Evolutionary conservation across 2,888 invertebrate genomes (phyloP), one percentile per base, ranked within the genome.

Genomic region (Diplolepis rosae): DNA sequence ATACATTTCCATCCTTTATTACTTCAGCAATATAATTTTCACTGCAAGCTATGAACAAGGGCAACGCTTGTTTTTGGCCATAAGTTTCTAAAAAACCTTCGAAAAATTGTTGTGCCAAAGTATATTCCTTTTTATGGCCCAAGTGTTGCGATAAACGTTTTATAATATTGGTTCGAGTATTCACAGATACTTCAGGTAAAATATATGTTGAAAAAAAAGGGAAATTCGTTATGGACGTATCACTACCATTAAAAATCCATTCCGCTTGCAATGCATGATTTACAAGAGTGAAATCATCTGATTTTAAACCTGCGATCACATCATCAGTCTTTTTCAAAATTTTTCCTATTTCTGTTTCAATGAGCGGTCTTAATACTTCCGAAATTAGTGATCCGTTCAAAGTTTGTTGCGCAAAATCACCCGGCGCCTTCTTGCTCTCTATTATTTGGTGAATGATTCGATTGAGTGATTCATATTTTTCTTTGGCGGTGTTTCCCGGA

Each of bases 61-160:
- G 84, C 11, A 79, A 18, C 0, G 85, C 84, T n/a, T 80, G 75
- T 0, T 76, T 56, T 1, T 75, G 24, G 0, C 81, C 82, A 30
- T 85, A 88, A 2, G 45, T 67, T 9, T 73, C 13, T 0, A 52
- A 13, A 0, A 87, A 30, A 0, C 30, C 68, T 0, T 6, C 2
- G 56, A 86, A 89, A 65, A 89, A 85, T 7, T 82, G 68, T 13
- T 86, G 79, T 0, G 87, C 87, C 4, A 83, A 42, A 0, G 4
- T 3, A 0, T 76, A 71, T 9, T 82, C 78, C 9, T 61, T 61
- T 27, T 79, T 79, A 0, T 56, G 30, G 1, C 66, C 51, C 3
- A 89, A 70, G 39, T 78, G 70, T 2, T 30, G 67, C 0, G 83
- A 72, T 1, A 89, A 54, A 0, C 51, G 73, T 48, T 83, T 85